Evolutionary conservation across 2,113 vertebrate genomes (phyloP).

Genomic region (Herpailurus yagouaroundi): DNA sequence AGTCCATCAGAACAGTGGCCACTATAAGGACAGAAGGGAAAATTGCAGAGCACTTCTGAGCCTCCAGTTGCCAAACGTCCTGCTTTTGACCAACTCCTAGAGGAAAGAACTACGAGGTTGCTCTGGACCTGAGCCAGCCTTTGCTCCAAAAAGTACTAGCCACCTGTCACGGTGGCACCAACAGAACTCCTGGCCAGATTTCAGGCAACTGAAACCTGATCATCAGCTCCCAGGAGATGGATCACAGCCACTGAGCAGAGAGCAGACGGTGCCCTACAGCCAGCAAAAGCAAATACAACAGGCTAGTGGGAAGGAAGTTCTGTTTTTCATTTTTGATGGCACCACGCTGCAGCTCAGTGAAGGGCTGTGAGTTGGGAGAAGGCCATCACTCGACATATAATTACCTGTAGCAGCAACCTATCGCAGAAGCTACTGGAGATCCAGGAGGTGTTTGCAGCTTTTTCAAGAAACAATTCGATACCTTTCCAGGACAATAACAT

Average conservation of each 20-base stretch:
- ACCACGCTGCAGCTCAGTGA: not conserved
- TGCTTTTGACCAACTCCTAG: not conserved
- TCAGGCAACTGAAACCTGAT: not conserved
- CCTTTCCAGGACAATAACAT: not conserved
- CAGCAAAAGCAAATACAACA: not conserved
- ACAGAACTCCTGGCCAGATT: not conserved
- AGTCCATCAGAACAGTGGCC: not conserved
- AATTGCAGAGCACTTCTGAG: not conserved
- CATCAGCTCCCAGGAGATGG: not conserved
- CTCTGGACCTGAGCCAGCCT: not conserved
- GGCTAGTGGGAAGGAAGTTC: not conserved
- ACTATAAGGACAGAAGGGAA: not conserved
- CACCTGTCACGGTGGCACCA: not conserved
- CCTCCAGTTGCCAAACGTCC: not conserved
- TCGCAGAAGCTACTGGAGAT: not conserved
- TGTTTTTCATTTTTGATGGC: not conserved
- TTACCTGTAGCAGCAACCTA: not conserved
- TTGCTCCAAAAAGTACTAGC: not conserved
- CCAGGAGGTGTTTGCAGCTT: not conserved
- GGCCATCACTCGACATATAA: not conserved
- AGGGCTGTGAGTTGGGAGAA: not conserved
- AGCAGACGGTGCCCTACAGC: not conserved
- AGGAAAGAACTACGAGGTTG: not conserved
- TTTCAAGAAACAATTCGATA: conserved; percentile 21
- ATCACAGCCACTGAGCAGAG: not conserved